Base-by-base conservation (phyloP, 2,113 vertebrate species). In the Lipophrys pholis region DNA sequence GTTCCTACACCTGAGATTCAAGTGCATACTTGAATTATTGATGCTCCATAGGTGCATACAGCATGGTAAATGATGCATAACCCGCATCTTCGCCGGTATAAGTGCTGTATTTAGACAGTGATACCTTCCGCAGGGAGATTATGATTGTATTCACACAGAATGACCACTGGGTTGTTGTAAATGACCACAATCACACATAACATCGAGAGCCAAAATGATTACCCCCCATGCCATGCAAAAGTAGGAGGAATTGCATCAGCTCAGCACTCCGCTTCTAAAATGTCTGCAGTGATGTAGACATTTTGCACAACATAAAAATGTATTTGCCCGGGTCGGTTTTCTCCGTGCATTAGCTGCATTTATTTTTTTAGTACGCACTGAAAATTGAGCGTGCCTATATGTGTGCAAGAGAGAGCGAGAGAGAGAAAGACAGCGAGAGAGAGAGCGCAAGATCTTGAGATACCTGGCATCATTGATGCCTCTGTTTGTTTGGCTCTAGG, bases 401-500 rank as follows among this genome's bases (percentile, higher is more conserved):
- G 42, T 52, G 41, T 35, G 69, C 46, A 35, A 40, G 52, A 30
- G 54, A n/a, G 17, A 54, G 63, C 16, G 59, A 0, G 59, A 6
- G 59, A 16, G 15, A 11, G 48, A 40, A 63, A 7, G 53, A n/a
- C 46, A 41, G 61, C 46, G 30, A 39, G 42, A 36, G 56, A 38
- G 68, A 6, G 73, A 35, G 53, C 62, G 75, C 41, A 80, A 87
- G 69, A 89, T 86, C 69, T 80, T 71, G 84, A 85, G 87, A 82
- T 88, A 87, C 82, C 83, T 82, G 82, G 83, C 88, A 83, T 85
- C 55, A 52, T 81, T 85, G 77, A 79, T 74, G 72, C 74, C 64
- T 86, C 81, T 89, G 89, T 91, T 93, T 92, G 89, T 92, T 92
- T 91, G 87, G 90, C 90, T 92, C 59, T 60, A 69, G 88, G 91